phyloP scores from a whole-genome alignment of 1,140 invertebrate genomes.

The Tachypleus tridentatus region DNA sequence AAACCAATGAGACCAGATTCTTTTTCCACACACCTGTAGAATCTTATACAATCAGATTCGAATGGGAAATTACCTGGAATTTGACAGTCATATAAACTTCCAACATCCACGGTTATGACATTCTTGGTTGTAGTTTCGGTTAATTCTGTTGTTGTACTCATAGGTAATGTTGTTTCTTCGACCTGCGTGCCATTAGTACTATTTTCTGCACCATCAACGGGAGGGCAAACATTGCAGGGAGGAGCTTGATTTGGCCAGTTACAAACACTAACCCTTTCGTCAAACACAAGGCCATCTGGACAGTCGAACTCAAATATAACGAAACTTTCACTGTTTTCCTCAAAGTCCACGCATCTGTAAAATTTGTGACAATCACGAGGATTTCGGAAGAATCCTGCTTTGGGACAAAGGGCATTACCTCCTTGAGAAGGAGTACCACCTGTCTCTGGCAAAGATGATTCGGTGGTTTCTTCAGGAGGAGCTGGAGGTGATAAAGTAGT shows the following conservation, averaged over 20 bases:
- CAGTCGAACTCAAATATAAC: conserved; percentile 38
- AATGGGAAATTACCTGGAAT: too few relatives aligned
- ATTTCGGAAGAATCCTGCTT: conserved; percentile 51
- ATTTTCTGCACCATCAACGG: conserved; percentile 35
- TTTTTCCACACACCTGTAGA: too few relatives aligned
- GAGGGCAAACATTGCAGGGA: conserved; percentile 28
- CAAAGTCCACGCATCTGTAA: conserved; percentile 43
- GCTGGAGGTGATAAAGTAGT: too few relatives aligned
- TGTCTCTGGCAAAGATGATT: not conserved
- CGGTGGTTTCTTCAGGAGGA: not conserved
- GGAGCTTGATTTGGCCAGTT: conserved; percentile 24
- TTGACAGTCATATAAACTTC: too few relatives aligned
- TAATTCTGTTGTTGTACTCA: too few relatives aligned
- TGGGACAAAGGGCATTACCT: conserved; percentile 33
- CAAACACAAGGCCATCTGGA: conserved; percentile 33
- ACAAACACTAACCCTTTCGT: conserved; percentile 28
- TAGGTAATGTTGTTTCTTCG: not conserved
- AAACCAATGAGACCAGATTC: too few relatives aligned
- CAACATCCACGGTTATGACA: too few relatives aligned
- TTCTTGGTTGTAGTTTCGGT: too few relatives aligned
- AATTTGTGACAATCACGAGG: conserved; percentile 42
- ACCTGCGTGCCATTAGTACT: not conserved
- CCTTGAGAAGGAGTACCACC: not conserved
- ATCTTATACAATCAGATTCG: too few relatives aligned
- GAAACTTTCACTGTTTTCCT: conserved; percentile 30